A percentile compares a stretch with the other conserved stretches of the same genome.
Conservation (phyloP, 2,888 invertebrate species). For the Phaedon cochleariae region DNA sequence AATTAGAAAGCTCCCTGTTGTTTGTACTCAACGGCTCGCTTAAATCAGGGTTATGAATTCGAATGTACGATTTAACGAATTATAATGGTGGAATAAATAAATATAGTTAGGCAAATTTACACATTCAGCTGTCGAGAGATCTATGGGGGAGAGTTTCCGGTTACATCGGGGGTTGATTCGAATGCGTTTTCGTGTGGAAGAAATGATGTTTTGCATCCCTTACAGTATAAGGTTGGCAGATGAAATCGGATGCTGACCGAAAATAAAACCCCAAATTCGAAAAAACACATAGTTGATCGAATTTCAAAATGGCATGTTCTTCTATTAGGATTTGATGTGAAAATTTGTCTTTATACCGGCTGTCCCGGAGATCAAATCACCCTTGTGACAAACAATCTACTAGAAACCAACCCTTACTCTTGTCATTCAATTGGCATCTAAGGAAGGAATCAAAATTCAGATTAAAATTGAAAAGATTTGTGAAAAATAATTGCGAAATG, state of each 20-base stretch:
- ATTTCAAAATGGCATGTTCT: too few species aligned
- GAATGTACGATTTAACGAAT: slow-evolving; percentile 60
- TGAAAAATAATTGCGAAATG: too few species aligned
- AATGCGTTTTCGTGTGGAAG: slow-evolving; percentile 4
- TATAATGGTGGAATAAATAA: slow-evolving; percentile 62
- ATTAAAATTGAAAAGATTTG: too few species aligned
- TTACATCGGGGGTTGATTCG: slow-evolving; percentile 32
- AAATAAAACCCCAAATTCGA: slow-evolving; percentile 55
- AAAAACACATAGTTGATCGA: too few species aligned
- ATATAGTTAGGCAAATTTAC: slow-evolving; percentile 62
- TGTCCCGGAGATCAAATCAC: too few species aligned
- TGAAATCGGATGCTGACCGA: background rate
- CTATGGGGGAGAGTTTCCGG: slow-evolving; percentile 43
- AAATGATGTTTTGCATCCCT: slow-evolving; percentile 39
- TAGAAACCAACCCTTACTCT: too few species aligned
- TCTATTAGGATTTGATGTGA: too few species aligned
- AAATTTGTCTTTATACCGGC: too few species aligned
- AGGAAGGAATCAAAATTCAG: too few species aligned
- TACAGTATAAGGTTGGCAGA: slow-evolving; percentile 60
- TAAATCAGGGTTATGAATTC: slow-evolving; percentile 61
- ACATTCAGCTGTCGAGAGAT: slow-evolving; percentile 57
- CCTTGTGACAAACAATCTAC: too few species aligned
- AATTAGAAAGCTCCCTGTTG: slow-evolving; percentile 59
- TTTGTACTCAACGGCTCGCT: slow-evolving; percentile 56
- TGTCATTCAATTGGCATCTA: too few species aligned